phyloP scores from a whole-genome alignment of 2,113 vertebrate genomes.

The Dicaeum eximium region DNA sequence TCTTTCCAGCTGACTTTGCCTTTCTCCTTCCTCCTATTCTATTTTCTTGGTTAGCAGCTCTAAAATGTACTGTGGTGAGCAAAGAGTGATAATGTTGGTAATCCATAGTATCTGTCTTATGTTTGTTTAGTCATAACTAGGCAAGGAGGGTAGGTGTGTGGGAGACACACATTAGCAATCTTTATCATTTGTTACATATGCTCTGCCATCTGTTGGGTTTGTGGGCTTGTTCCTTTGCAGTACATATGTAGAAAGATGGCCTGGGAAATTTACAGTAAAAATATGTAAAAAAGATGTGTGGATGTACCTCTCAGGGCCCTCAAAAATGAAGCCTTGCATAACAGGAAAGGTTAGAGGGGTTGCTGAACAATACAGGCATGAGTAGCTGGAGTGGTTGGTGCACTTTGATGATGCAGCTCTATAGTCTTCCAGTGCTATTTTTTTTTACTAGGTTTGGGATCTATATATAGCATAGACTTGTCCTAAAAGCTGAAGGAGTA shows the following conservation, averaged over 20 bases:
- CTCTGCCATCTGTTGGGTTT: slow-evolving; percentile 44
- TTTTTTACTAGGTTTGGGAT: background rate
- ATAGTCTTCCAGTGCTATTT: background rate
- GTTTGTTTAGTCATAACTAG: slow-evolving; percentile 40
- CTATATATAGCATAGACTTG: background rate
- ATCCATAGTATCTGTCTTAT: background rate
- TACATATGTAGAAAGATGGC: background rate
- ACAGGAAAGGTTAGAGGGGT: background rate
- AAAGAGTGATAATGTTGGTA: background rate
- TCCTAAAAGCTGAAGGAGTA: background rate
- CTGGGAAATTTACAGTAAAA: background rate
- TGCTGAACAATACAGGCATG: background rate
- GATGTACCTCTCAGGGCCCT: background rate
- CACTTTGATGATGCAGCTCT: background rate
- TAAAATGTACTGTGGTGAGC: background rate
- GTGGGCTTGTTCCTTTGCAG: background rate
- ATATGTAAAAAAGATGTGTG: background rate
- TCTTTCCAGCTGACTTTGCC: background rate
- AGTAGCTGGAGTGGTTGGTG: background rate
- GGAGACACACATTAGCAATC: slow-evolving; percentile 9
- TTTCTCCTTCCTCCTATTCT: background rate
- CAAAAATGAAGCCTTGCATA: background rate
- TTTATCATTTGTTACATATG: slow-evolving; percentile 36
- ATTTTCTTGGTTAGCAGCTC: background rate
- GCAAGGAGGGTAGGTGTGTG: slow-evolving; percentile 16